Percentiles rank a stretch among this genome's conserved stretches.
These are phyloP conservation scores for Siderastrea radians DNA, from an alignment of 92 coral and sea anemone genomes.

Conservation along the genomic window DNA sequence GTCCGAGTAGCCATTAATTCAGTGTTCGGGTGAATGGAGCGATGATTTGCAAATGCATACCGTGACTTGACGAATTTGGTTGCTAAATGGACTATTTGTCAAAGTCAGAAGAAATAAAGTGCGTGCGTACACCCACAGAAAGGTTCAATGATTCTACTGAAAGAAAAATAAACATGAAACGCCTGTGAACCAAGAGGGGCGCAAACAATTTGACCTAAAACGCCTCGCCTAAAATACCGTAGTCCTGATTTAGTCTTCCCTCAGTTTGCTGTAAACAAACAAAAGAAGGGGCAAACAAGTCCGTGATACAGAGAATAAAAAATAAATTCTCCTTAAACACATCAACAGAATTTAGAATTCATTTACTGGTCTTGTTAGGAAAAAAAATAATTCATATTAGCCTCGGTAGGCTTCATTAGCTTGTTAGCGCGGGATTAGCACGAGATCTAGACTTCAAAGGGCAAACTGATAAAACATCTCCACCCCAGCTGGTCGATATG, in stretches of 20 bases:
- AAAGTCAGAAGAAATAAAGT: not conserved
- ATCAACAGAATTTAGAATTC: not conserved
- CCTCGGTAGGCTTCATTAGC: slow-evolving; percentile 36
- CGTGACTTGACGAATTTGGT: not conserved
- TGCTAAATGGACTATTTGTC: not conserved
- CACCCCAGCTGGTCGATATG: slow-evolving; percentile 29
- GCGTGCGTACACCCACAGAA: not conserved
- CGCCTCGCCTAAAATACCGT: slow-evolving; percentile 15
- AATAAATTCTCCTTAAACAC: not conserved
- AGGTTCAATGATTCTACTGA: not conserved
- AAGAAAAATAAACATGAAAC: not conserved
- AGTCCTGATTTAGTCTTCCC: not conserved
- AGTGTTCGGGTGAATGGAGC: not conserved
- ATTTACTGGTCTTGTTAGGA: not conserved
- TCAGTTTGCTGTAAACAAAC: slow-evolving; percentile 10
- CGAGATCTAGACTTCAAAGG: slow-evolving; percentile 14
- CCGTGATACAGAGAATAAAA: not conserved
- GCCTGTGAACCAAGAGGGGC: not conserved
- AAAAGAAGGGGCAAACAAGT: not conserved
- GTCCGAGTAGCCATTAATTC: not conserved
- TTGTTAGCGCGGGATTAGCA: slow-evolving; percentile 64
- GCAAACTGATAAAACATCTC: slow-evolving; percentile 29
- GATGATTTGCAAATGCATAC: not conserved
- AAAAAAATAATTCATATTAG: not conserved
- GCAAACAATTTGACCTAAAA: not conserved